These are phyloP conservation scores for Heterodera carotae DNA, from an alignment of 1,140 invertebrate genomes.

Conservation along the genomic window DNA sequence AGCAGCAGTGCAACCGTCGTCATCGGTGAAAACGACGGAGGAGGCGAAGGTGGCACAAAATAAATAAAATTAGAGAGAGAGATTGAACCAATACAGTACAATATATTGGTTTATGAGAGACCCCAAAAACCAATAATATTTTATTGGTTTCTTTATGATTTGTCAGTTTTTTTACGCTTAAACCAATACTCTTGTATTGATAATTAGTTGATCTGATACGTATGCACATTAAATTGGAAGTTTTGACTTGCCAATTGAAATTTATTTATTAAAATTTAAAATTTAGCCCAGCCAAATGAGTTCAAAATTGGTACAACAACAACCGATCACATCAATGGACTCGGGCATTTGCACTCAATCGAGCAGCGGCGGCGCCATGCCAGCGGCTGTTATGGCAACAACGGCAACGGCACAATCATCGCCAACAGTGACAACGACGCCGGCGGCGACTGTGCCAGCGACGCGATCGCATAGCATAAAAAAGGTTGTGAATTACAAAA, in stretches of 20 bases:
- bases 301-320: not conserved
- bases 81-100: no score
- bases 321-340: slow-evolving; percentile 24
- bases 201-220: no score
- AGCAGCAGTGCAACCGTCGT: not conserved
- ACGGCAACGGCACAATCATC: not conserved
- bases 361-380: not conserved
- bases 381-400: not conserved
- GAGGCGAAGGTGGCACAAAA: no score
- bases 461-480: slow-evolving; percentile 32
- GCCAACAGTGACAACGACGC: not conserved
- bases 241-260: no score
- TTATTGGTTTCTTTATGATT: no score
- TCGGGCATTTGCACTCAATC: slow-evolving; percentile 36
- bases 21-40: not conserved
- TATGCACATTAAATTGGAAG: no score
- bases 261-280: no score
- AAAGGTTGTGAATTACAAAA: slow-evolving; percentile 8
- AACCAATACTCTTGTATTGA: no score
- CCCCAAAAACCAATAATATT: no score
- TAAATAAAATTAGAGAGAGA: no score
- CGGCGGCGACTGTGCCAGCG: not conserved
- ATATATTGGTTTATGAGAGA: no score
- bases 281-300: not conserved
- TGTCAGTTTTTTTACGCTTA: no score